Evolutionary conservation across 2,113 vertebrate species (phyloP).

Genomic region (Hypanus sabinus): DNA sequence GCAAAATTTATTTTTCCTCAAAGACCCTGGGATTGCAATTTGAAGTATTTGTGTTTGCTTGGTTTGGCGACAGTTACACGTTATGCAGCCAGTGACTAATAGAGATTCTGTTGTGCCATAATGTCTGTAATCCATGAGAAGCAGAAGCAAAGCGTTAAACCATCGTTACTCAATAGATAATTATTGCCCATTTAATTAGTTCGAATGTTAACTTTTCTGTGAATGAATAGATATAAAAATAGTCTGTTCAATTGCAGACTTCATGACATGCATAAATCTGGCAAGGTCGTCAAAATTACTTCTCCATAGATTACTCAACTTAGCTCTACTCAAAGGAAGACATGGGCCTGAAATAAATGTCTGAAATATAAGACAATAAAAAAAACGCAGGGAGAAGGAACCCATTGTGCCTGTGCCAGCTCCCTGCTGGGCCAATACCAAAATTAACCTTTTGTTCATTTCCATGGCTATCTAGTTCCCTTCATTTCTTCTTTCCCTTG

Average conservation of each 20-base stretch:
- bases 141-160: background rate
- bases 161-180: background rate
- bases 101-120: background rate
- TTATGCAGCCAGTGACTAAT: background rate
- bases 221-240: background rate
- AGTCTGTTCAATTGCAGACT: background rate
- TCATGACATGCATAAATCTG: background rate
- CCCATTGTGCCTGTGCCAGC: background rate
- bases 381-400: too few species aligned
- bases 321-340: background rate
- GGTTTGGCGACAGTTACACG: background rate
- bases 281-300: background rate
- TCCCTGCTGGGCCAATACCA: background rate
- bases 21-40: conserved; percentile 10
- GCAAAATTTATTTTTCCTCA: conserved; percentile 9
- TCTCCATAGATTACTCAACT: background rate
- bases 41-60: conserved; percentile 4
- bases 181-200: background rate
- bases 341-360: background rate
- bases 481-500: background rate
- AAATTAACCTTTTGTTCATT: background rate
- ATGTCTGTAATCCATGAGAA: background rate
- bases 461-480: background rate
- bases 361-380: background rate
- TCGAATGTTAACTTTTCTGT: background rate